phyloP scores from a whole-genome alignment of 2,888 invertebrate species.

The Aproaerema taeniolella region DNA sequence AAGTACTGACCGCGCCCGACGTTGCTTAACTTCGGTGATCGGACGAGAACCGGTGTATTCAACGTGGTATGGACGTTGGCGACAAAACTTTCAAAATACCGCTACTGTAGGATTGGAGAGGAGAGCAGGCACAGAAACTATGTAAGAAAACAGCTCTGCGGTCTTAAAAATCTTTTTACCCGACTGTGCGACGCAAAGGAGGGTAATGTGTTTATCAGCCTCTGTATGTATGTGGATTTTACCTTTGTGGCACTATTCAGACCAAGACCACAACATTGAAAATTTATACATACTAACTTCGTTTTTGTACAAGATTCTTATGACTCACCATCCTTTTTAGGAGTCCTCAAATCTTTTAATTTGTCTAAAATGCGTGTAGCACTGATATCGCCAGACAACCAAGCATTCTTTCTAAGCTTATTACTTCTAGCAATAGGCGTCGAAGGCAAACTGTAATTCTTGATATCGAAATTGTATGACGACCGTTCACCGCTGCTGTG shows the following conservation, averaged over 20 bases:
- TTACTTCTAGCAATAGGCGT: constrained; percentile 76
- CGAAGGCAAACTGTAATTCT: constrained; percentile 65
- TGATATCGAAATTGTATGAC: constrained; percentile 68
- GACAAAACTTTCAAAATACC: constrained; percentile 4
- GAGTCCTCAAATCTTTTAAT: constrained; percentile 21
- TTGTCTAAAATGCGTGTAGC: constrained; percentile 28
- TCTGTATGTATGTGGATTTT: too few relatives aligned
- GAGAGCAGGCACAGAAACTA: too few relatives aligned
- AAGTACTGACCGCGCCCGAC: constrained; percentile 53
- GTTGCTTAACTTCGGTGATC: constrained; percentile 66
- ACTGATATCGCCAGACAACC: constrained; percentile 65
- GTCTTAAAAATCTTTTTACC: too few relatives aligned
- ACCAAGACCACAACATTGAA: too few relatives aligned
- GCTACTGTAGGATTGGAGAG: not conserved
- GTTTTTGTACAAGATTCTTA: too few relatives aligned
- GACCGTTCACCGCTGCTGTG: constrained; percentile 38
- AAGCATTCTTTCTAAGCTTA: constrained; percentile 72
- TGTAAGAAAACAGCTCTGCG: too few relatives aligned
- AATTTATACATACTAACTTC: too few relatives aligned
- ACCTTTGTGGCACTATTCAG: too few relatives aligned
- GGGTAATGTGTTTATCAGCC: too few relatives aligned
- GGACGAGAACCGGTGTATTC: constrained; percentile 60
- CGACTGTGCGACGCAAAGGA: too few relatives aligned
- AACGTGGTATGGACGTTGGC: constrained; percentile 45
- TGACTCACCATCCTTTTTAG: constrained; percentile 23